These are phyloP conservation scores for Crepidodera aurea DNA, from an alignment of 2,888 invertebrate genomes.

Conservation along the genomic window DNA sequence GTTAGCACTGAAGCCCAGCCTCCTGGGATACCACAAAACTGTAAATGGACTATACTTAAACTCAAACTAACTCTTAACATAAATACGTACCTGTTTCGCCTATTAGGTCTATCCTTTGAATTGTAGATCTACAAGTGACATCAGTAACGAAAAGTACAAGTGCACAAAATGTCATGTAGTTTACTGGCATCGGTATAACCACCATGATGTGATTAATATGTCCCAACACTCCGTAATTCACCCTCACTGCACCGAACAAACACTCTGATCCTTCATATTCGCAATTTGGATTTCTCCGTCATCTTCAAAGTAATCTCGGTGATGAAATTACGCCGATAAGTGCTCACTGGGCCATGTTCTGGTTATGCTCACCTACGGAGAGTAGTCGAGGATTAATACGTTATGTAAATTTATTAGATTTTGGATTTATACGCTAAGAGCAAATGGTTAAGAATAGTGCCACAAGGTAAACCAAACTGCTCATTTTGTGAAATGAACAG, in stretches of 20 bases:
- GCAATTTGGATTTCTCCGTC: constrained; percentile 1
- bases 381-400: constrained; percentile 1
- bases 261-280: constrained; percentile 13
- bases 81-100: constrained; percentile 7
- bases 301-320: constrained; percentile 1
- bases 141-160: constrained; percentile 30
- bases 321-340: constrained; percentile 18
- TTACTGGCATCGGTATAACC: constrained; percentile 30
- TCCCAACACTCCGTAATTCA: neutral
- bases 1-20: too few relatives aligned
- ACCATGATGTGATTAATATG: constrained; percentile 27
- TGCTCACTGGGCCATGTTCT: constrained; percentile 6
- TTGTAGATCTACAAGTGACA: neutral
- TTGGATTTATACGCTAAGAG: too few relatives aligned
- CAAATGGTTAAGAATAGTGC: too few relatives aligned
- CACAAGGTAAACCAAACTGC: too few relatives aligned
- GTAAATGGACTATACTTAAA: too few relatives aligned
- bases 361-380: constrained; percentile 11
- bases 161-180: constrained; percentile 34
- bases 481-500: too few relatives aligned
- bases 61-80: too few relatives aligned
- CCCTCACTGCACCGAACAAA: constrained; percentile 11
- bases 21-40: too few relatives aligned
- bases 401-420: neutral
- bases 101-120: neutral